These are phyloP conservation scores for Eristalis pertinax DNA, from an alignment of 2,888 invertebrate genomes.

Conservation along the genomic window DNA sequence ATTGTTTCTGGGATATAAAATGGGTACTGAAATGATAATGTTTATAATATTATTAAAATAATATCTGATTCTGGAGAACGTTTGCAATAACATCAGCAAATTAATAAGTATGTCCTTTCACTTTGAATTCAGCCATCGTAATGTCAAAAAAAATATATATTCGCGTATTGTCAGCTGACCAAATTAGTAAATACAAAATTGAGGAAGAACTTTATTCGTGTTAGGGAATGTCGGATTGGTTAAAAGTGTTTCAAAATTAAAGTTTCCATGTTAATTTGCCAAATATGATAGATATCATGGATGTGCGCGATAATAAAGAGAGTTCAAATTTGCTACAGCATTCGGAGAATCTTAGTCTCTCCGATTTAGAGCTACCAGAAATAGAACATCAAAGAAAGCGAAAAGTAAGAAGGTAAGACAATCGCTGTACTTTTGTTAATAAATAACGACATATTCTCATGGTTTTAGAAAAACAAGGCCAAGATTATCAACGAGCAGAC, in stretches of 20 bases:
- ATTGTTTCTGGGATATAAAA: too few species aligned
- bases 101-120: neutral
- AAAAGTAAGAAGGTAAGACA: conserved; percentile 65
- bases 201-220: neutral
- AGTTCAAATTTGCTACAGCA: conserved; percentile 65
- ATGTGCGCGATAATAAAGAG: conserved; percentile 59
- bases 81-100: too few species aligned
- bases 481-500: conserved; percentile 48
- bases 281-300: conserved; percentile 34
- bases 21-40: too few species aligned
- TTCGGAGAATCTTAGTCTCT: conserved; percentile 67
- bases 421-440: neutral
- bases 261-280: neutral
- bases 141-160: neutral
- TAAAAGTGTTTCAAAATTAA: neutral
- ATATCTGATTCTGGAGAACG: too few species aligned
- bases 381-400: conserved; percentile 70
- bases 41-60: too few species aligned
- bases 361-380: conserved; percentile 65
- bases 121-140: conserved; percentile 1
- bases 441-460: conserved; percentile 1
- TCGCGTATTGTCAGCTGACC: conserved; percentile 32
- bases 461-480: conserved; percentile 66
- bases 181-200: conserved; percentile 44
- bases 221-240: neutral